Evolutionary conservation across 2,797 vertebrate genomes (phyloP), one percentile per base, ranked within the genome.

Genomic region (Artibeus lituratus): DNA sequence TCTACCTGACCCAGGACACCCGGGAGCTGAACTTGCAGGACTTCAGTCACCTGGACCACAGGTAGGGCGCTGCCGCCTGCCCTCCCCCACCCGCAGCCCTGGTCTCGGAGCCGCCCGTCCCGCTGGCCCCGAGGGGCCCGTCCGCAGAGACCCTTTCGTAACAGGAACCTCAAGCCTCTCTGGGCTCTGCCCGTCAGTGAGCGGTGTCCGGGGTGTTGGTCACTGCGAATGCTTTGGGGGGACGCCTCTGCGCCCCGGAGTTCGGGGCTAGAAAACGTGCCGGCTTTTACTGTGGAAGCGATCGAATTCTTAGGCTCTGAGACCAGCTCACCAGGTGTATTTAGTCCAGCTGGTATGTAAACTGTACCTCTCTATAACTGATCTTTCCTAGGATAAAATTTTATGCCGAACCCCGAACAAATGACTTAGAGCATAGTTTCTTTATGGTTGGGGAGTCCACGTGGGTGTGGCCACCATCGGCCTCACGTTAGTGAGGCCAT

Each of bases 1-100:
- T 99, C 98, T 99, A 99, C 98, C 98, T 99, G 98, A 99, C 99
- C 4, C 99, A 99, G 98, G 99, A 99, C 98, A 99, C 99, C 62
- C 98, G 99, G 96, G 99, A 99, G 83, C 94, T 99, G 96, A 99
- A 99, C 98, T 98, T 99, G 84, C 99, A 99, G 97, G 99, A 99
- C 97, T 99, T 99, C 97, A 99, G 99, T 98, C 99, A 99, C 96
- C 99, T 99, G 94, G 99, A 99, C 96, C 99, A 99, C 98, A 99
- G 99, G 99, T 99, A 98, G 98, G 91, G 11, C 32, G 42, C 4
- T 26, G 22, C 26, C 2, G 49, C 76, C 24, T 24, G 26, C 47
- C 26, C 14, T 1, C 69, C 26, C 29, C 26, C 44, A 24, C 26
- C 2, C 55, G 10, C 37, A 1, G 16, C n/a, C 44, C 2, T 78